Base-by-base conservation (phyloP, 2,113 vertebrate species). In the Typhlomys cinereus region DNA sequence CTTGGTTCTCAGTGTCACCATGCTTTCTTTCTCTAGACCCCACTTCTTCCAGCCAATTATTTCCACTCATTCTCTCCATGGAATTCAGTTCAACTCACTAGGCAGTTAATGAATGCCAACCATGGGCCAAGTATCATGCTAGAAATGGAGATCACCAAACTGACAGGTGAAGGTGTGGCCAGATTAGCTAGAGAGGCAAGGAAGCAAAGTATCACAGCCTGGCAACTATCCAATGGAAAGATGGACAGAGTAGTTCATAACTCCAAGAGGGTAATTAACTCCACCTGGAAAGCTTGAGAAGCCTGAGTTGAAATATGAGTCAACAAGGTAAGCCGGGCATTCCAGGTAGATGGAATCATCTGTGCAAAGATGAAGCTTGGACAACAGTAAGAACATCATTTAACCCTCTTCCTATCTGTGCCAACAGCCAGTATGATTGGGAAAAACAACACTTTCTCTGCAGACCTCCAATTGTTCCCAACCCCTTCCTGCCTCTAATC, bases 241-340 rank as follows among this genome's bases (percentile, higher is more conserved):
- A 44, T 59, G 27, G 20, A 46, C 34, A 23, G 14, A 46, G 52
- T 3, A 59, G 10, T 31, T 12, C 4, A 7, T 13, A 74, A 84
- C 71, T 80, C 12, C 41, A 70, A 59, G 64, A 88, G 89, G n/a
- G 14, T 54, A 52, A 83, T 83, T 62, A 91, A 85, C 41, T 88
- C 29, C 66, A 3, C 52, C 39, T 41, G 34, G 31, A 44, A 69
- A 74, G 20, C 34, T 70, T 75, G 52, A 87, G 61, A 36, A 76
- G 8, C 34, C 64, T 82, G 75, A 93, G 85, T 76, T 62, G 50
- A 93, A 93, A 81, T 34, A 75, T 52, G 21, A 61, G 27, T 76
- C 52, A 80, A 39, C 15, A 89, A 3, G 34, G 10, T 46, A 34
- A 5, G 41, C 5, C 71, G 36, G 41, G 29, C 21, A 84, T 54